These are phyloP conservation scores for Porites lutea DNA, from an alignment of 64 coral and sea anemone species.

Conservation along the genomic window DNA sequence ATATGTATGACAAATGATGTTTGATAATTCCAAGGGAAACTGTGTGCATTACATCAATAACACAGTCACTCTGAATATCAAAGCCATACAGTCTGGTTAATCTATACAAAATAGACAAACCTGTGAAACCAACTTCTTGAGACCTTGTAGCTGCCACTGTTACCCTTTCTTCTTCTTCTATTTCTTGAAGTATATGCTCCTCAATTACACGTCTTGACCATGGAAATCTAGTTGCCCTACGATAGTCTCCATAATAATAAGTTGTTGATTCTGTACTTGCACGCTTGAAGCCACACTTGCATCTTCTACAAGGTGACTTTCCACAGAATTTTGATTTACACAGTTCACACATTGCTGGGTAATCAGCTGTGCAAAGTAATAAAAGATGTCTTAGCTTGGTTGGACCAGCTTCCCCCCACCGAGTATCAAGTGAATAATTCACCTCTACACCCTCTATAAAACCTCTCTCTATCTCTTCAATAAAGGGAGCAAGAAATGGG, in stretches of 20 bases:
- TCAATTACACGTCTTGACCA: slow-evolving; percentile 41
- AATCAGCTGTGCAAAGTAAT: slow-evolving; percentile 64
- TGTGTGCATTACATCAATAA: slow-evolving; percentile 71
- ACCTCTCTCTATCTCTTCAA: no score
- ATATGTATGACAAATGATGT: slow-evolving; percentile 38
- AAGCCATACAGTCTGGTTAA: slow-evolving; percentile 65
- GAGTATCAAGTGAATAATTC: slow-evolving; percentile 58
- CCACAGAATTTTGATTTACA: slow-evolving; percentile 59
- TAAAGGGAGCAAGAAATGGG: no score
- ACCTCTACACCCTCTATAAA: slow-evolving; percentile 15
- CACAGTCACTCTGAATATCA: slow-evolving; percentile 60
- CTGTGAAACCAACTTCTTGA: slow-evolving; percentile 59
- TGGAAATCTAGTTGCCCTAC: slow-evolving; percentile 37
- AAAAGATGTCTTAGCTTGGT: slow-evolving; percentile 50
- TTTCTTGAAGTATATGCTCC: slow-evolving; percentile 53
- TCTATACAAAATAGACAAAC: slow-evolving; percentile 42
- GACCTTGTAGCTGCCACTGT: slow-evolving; percentile 34
- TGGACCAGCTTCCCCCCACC: slow-evolving; percentile 40
- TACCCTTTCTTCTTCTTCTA: slow-evolving; percentile 56
- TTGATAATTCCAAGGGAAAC: slow-evolving; percentile 64
- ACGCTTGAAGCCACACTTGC: slow-evolving; percentile 42
- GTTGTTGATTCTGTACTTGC: slow-evolving; percentile 41
- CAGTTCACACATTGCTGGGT: slow-evolving; percentile 62
- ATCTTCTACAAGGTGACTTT: slow-evolving; percentile 57
- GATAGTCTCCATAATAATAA: slow-evolving; percentile 61